A percentile compares a stretch with the other conserved stretches of the same genome.
These are phyloP conservation scores for Hippocampus mohnikei DNA, from an alignment of 2,113 vertebrate genomes.

Conservation along the genomic window DNA sequence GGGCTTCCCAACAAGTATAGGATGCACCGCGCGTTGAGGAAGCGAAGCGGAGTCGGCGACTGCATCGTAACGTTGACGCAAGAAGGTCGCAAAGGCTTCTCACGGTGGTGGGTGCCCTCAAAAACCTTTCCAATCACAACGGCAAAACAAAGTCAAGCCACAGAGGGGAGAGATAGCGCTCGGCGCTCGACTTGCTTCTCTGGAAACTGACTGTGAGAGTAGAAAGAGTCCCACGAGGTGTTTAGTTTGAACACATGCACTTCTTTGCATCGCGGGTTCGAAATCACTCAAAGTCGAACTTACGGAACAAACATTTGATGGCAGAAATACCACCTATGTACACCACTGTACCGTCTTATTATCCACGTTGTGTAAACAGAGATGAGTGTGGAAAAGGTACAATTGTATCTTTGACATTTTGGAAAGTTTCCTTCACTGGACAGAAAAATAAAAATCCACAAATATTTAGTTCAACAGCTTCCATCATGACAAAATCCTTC, in stretches of 20 bases:
- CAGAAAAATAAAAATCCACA: neutral
- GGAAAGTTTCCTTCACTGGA: constrained; percentile 5
- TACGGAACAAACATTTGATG: neutral
- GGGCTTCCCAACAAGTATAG: neutral
- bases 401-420: constrained; percentile 5
- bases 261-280: constrained; percentile 15
- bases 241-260: constrained; percentile 28
- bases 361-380: constrained; percentile 10
- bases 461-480: constrained; percentile 8
- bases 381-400: constrained; percentile 1
- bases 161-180: constrained; percentile 37
- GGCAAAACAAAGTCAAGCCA: constrained; percentile 46
- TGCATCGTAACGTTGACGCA: constrained; percentile 43
- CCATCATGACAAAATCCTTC: neutral
- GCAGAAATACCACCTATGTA: neutral
- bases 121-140: constrained; percentile 50
- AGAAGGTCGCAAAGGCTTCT: constrained; percentile 23
- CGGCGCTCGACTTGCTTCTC: constrained; percentile 38
- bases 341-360: neutral
- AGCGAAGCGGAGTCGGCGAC: neutral
- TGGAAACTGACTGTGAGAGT: constrained; percentile 55
- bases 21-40: neutral
- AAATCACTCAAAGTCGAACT: neutral
- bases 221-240: constrained; percentile 52
- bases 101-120: constrained; percentile 21